Conservation (phyloP, 2,113 vertebrate genomes). For the Anarhynchus alexandrinus region DNA sequence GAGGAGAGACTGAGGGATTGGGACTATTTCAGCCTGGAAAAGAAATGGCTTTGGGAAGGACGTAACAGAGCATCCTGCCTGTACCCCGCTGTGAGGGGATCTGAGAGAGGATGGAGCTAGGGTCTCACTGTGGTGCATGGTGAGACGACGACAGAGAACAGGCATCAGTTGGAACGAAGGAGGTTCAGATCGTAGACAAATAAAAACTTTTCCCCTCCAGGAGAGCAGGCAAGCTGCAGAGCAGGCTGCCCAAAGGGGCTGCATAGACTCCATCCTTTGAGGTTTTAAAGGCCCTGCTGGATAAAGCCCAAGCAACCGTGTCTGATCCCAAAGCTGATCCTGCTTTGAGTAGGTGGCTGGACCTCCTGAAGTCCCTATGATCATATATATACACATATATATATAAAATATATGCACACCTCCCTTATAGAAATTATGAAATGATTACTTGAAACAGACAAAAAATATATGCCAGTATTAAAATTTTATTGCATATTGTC, state of each 20-base stretch:
- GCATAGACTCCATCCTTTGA: background rate
- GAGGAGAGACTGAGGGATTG: background rate
- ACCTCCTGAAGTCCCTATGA: background rate
- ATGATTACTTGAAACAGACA: background rate
- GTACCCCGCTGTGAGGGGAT: rapidly evolving
- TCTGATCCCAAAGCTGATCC: background rate
- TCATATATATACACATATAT: too few species aligned
- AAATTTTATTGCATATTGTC: background rate
- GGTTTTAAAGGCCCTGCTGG: background rate
- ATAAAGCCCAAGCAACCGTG: background rate
- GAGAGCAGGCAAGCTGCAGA: background rate
- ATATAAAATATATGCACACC: background rate
- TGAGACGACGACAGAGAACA: background rate
- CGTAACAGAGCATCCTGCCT: background rate
- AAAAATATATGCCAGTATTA: background rate
- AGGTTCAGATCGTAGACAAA: background rate
- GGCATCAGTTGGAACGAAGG: background rate
- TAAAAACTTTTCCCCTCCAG: background rate
- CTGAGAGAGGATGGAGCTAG: background rate
- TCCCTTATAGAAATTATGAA: background rate
- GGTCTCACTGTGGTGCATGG: rapidly evolving
- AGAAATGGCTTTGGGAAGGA: background rate
- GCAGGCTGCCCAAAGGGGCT: background rate
- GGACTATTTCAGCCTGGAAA: background rate
- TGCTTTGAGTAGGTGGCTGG: background rate